Evolutionary conservation across 2,113 vertebrate genomes (phyloP).

Genomic region (Aphyosemion australe): DNA sequence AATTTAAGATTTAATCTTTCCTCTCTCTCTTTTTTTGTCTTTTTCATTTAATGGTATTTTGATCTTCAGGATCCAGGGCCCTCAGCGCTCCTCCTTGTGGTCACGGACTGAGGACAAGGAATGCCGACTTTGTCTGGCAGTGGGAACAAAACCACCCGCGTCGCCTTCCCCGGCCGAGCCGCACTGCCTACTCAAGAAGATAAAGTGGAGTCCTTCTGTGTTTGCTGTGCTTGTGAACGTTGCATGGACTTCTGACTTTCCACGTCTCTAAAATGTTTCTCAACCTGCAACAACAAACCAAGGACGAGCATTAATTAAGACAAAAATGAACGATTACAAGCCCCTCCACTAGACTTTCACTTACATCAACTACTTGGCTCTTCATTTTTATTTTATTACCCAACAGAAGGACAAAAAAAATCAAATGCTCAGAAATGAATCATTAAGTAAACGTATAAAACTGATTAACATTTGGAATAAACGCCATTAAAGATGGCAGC

Average conservation of each 20-base stretch:
- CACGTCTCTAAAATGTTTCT: conserved; percentile 99
- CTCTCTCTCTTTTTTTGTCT: conserved; percentile 76
- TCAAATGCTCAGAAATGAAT: too few species aligned
- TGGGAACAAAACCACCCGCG: conserved; percentile 69
- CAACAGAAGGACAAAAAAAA: too few species aligned
- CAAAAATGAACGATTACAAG: neutral
- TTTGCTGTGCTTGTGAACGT: conserved; percentile 98
- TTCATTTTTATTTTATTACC: too few species aligned
- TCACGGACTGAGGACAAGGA: conserved; percentile 76
- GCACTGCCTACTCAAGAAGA: conserved; percentile 90
- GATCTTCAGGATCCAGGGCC: conserved; percentile 78
- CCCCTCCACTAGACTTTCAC: too few species aligned
- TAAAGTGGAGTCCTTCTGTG: conserved; percentile 99
- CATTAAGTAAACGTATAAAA: too few species aligned
- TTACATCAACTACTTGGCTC: too few species aligned
- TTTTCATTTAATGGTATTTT: conserved; percentile 77
- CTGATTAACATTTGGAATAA: too few species aligned
- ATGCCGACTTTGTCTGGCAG: conserved; percentile 76
- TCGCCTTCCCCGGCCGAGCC: conserved; percentile 68
- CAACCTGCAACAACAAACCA: conserved; percentile 82
- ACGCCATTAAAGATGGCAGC: too few species aligned
- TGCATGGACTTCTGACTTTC: conserved; percentile 98
- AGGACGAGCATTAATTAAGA: neutral
- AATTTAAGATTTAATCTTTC: conserved; percentile 84
- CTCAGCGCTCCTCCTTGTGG: conserved; percentile 74